phyloP scores from a whole-genome alignment of 2,888 invertebrate species.

The Agrochola lota region DNA sequence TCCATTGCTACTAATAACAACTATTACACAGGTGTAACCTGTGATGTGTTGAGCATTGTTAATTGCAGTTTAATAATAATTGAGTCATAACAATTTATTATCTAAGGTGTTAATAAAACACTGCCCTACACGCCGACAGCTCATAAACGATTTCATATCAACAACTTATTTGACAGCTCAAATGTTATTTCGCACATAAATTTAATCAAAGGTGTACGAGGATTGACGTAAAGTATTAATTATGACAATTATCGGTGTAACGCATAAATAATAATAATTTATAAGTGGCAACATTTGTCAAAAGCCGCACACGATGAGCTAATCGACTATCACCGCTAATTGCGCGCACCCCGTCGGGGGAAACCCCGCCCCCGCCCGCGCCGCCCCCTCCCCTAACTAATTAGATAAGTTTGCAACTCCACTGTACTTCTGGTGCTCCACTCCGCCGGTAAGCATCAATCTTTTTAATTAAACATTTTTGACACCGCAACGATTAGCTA shows the following conservation, averaged over 20 bases:
- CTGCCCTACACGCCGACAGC: conserved; percentile 21
- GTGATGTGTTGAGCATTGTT: background rate
- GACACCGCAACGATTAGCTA: conserved; percentile 89
- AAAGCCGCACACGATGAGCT: conserved; percentile 90
- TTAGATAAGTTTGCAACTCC: conserved; percentile 90
- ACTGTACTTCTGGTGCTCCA: conserved; percentile 89
- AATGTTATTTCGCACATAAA: conserved; percentile 42
- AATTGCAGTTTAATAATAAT: conserved; percentile 36
- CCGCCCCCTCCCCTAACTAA: conserved; percentile 83
- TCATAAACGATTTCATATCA: conserved; percentile 34
- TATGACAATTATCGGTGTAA: conserved; percentile 82
- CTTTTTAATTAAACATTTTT: conserved; percentile 91
- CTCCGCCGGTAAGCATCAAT: conserved; percentile 89
- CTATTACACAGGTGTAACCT: conserved; percentile 1
- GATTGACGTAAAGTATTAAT: conserved; percentile 73
- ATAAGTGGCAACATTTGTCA: conserved; percentile 89
- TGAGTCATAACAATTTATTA: conserved; percentile 29
- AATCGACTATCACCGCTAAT: conserved; percentile 91
- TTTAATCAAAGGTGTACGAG: conserved; percentile 45
- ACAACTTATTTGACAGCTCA: conserved; percentile 39
- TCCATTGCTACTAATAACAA: background rate
- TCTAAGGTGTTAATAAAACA: conserved; percentile 14
- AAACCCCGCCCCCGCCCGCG: conserved; percentile 51
- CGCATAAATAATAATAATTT: conserved; percentile 87
- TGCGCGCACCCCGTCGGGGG: conserved; percentile 72